phyloP scores from a whole-genome alignment of 2,797 vertebrate species.

The Neosilurus mollespiculum region DNA sequence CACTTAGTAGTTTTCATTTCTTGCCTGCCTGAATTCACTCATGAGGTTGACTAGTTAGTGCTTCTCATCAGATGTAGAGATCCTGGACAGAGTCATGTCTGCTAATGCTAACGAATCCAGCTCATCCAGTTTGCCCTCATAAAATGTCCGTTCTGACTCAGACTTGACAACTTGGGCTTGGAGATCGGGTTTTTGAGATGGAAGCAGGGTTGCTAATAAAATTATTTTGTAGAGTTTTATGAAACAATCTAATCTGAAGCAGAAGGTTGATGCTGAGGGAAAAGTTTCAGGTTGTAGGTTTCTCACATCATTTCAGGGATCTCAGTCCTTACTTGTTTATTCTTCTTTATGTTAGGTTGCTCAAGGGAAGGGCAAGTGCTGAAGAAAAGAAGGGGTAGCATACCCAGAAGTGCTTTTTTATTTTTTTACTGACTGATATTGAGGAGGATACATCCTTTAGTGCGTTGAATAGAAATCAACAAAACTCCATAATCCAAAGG shows the following conservation, averaged over 20 bases:
- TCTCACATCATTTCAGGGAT: too few species aligned
- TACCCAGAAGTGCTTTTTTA: neutral
- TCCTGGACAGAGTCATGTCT: neutral
- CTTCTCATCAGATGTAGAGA: conserved; percentile 15
- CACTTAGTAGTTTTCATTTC: neutral
- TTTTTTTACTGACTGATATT: neutral
- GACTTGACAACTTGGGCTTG: neutral
- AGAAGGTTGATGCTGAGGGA: neutral
- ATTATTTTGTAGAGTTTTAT: too few species aligned
- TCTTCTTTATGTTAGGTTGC: neutral
- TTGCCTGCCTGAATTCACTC: neutral
- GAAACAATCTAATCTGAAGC: neutral
- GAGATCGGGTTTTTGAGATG: neutral
- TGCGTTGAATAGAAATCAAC: neutral
- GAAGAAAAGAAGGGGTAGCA: neutral
- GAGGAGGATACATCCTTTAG: neutral
- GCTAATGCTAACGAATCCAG: too few species aligned
- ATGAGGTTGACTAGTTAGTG: conserved; percentile 14
- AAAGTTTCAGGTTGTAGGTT: neutral
- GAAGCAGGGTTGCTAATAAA: neutral
- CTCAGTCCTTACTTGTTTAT: neutral
- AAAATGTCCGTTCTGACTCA: neutral
- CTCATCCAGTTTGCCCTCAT: too few species aligned
- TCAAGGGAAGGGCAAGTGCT: too few species aligned
- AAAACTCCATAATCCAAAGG: neutral